Evolutionary conservation across 1,140 invertebrate genomes (phyloP), one percentile per base, ranked within the genome.

Genomic region (Nephila pilipes): DNA sequence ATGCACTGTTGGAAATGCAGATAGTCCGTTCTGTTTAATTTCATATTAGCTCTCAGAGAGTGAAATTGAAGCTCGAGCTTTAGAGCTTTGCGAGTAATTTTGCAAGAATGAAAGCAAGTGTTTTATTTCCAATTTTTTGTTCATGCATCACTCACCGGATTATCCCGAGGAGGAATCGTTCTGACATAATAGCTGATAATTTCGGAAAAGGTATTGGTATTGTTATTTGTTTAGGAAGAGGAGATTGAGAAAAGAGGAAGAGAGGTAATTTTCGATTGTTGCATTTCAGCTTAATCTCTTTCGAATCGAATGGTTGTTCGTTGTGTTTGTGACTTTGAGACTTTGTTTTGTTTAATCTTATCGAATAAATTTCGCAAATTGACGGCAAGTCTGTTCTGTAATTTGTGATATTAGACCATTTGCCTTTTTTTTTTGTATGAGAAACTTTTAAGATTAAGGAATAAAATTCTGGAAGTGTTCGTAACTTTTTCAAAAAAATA

Each of bases 21-120:
- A 80, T 79, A 79, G 20, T n/a, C 69, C 75, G 2, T 55, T 57
- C 88, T 90, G 88, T 90, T 90, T 90, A 90, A 90, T 90, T 90
- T 79, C 88, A 79, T 90, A 80, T 90, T 79, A 90, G 46, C 69
- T 90, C 32, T 58, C 16, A 46, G 32, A 36, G 16, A 60, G 20
- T 87, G 20, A 63, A 55, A 54, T n/a, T 83, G 80, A 25, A 55
- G 38, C 69, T 75, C 18, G 25, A 29, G 6, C 69, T 22, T 1
- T 22, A 75, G 29, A 75, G 69, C 69, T 75, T 75, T 36, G 8
- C 29, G 5, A 75, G 29, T 29, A 32, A 75, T 75, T 75, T n/a
- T 25, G 22, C 2, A 25, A 65, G 63, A 25, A 65, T 25, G 63
- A 65, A 65, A 65, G 25, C 63, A 29, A 65, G 63, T 25, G 63